phyloP scores from a whole-genome alignment of 2,113 vertebrate genomes.

The Monopterus albus region DNA sequence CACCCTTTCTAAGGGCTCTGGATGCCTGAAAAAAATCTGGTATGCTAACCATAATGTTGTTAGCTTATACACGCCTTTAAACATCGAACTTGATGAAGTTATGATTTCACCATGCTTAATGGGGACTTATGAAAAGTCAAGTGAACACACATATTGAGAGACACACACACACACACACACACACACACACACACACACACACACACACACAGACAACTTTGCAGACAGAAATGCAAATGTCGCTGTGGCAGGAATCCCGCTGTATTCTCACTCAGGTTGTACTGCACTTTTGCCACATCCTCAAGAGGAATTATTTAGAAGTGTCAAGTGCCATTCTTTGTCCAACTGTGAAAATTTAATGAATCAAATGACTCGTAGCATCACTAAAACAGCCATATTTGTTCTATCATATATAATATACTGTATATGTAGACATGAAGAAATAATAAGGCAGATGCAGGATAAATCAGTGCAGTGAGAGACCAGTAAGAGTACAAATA shows the following conservation, averaged over 20 bases:
- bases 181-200: too few species aligned
- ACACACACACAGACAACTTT: slow-evolving; percentile 4
- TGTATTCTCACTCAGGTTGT: slow-evolving; percentile 2
- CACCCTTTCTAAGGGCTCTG: too few species aligned
- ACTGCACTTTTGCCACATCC: slow-evolving; percentile 3
- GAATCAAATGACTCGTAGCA: background rate
- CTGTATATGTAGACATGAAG: background rate
- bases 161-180: too few species aligned
- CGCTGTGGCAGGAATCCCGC: slow-evolving; percentile 5
- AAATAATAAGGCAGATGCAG: background rate
- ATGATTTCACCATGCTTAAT: too few species aligned
- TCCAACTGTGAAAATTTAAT: background rate
- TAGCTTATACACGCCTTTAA: too few species aligned
- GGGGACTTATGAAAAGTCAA: too few species aligned
- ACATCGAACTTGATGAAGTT: too few species aligned
- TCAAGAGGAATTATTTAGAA: slow-evolving; percentile 8
- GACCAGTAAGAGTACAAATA: background rate
- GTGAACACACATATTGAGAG: too few species aligned
- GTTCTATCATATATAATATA: background rate
- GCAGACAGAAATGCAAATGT: slow-evolving; percentile 25
- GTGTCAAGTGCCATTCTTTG: background rate
- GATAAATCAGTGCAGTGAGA: background rate
- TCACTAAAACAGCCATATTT: background rate
- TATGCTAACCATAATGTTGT: too few species aligned
- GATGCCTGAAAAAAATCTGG: too few species aligned